A percentile compares a stretch with the other conserved stretches of the same genome.
These are phyloP conservation scores for Hemicentrotus pulcherrimus DNA, from an alignment of 35 echinoderm and acorn worm genomes.

Conservation along the genomic window DNA sequence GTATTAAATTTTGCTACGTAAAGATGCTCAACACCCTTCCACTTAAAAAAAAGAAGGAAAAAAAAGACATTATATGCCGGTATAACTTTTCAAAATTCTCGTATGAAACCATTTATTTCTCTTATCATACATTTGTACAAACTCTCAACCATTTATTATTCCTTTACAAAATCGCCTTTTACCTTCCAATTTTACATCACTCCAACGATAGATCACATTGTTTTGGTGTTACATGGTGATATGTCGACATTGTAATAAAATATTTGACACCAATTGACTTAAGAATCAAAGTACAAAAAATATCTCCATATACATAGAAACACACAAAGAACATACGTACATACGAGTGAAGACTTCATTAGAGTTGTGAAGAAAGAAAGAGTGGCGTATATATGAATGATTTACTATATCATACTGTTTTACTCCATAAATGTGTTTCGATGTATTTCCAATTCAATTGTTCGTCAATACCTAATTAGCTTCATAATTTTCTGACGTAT, in stretches of 20 bases:
- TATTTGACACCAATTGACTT: not conserved
- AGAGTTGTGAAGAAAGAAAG: not conserved
- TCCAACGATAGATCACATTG: not conserved
- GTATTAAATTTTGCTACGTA: not conserved
- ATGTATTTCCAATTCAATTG: not conserved
- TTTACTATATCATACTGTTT: not conserved
- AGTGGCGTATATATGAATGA: not conserved
- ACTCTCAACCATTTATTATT: conserved; percentile 3
- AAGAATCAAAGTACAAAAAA: conserved; percentile 12
- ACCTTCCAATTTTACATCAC: not conserved
- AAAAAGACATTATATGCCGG: not conserved
- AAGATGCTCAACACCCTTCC: not conserved
- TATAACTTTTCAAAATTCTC: conserved; percentile 21
- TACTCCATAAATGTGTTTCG: not conserved
- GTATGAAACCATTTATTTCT: conserved; percentile 46
- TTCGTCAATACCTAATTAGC: not conserved
- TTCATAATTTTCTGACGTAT: not conserved
- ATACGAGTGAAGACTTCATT: not conserved
- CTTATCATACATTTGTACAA: conserved; percentile 45
- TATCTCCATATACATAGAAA: conserved; percentile 8
- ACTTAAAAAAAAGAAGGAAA: not conserved
- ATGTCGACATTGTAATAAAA: not conserved
- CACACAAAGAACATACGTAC: not conserved
- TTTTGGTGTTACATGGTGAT: not conserved
- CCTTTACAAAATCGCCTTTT: not conserved